phyloP scores from a whole-genome alignment of 2,888 invertebrate genomes.

The Aphodius sticticus region DNA sequence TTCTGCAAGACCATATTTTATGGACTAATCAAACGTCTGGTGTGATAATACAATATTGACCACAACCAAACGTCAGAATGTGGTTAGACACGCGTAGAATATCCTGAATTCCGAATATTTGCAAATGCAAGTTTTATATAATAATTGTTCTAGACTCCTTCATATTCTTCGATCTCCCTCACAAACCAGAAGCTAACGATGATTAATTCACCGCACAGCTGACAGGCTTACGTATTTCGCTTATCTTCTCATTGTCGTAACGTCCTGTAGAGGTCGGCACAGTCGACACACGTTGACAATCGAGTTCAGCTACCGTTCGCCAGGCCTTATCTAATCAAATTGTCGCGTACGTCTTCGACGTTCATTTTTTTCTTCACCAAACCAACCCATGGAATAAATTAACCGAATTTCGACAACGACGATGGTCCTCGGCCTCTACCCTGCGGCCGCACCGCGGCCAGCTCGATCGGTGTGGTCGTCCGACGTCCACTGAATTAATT shows the following conservation, averaged over 20 bases:
- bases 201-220: not conserved
- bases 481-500: not conserved
- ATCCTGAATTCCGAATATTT: too few species aligned
- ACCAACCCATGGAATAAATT: not conserved
- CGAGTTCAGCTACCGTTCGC: constrained; percentile 20
- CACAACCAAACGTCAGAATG: too few species aligned
- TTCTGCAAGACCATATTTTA: too few species aligned
- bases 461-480: not conserved
- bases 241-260: not conserved
- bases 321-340: constrained; percentile 21
- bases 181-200: not conserved
- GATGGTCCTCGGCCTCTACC: not conserved
- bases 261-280: not conserved
- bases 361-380: constrained; percentile 15
- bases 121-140: too few species aligned
- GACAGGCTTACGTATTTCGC: not conserved
- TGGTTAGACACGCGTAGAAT: too few species aligned
- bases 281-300: not conserved
- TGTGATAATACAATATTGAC: too few species aligned
- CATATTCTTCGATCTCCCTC: not conserved
- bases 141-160: too few species aligned
- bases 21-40: too few species aligned
- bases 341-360: constrained; percentile 18
- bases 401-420: not conserved
- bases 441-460: not conserved